Conservation (phyloP, 2,888 invertebrate genomes). For the Lordiphosa andalusiaca region DNA sequence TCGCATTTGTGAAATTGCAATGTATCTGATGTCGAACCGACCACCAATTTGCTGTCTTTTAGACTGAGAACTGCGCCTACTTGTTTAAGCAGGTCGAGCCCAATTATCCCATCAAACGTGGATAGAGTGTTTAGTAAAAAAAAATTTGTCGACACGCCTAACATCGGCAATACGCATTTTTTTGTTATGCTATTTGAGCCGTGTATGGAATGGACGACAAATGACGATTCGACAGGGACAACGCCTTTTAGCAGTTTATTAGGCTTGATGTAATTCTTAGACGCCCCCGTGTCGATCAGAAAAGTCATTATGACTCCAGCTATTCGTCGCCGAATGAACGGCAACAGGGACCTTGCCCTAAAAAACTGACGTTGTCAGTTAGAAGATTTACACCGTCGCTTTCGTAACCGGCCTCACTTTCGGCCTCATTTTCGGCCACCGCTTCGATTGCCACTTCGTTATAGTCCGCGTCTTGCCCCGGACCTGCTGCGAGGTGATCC, state of each 20-base stretch:
- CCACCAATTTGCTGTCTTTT: background rate
- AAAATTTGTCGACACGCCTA: background rate
- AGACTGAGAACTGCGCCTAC: background rate
- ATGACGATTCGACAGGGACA: background rate
- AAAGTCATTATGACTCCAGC: background rate
- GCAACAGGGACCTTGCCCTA: conserved; percentile 1
- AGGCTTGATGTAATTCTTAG: conserved; percentile 1
- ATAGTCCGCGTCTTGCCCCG: too few species aligned
- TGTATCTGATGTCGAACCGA: background rate
- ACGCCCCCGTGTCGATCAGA: background rate
- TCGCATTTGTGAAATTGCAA: background rate
- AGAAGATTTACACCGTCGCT: background rate
- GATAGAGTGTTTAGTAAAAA: background rate
- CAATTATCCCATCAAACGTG: conserved; percentile 3
- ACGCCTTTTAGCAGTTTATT: background rate
- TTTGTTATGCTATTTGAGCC: too few species aligned
- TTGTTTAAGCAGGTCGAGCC: background rate
- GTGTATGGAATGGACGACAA: too few species aligned
- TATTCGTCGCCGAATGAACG: background rate
- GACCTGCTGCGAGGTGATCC: too few species aligned
- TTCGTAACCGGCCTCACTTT: background rate
- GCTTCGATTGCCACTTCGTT: too few species aligned
- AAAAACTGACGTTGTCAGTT: background rate
- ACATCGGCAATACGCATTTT: too few species aligned
- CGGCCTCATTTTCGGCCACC: background rate